phyloP scores from a whole-genome alignment of 2,797 vertebrate species.

The Molossus molossus region DNA sequence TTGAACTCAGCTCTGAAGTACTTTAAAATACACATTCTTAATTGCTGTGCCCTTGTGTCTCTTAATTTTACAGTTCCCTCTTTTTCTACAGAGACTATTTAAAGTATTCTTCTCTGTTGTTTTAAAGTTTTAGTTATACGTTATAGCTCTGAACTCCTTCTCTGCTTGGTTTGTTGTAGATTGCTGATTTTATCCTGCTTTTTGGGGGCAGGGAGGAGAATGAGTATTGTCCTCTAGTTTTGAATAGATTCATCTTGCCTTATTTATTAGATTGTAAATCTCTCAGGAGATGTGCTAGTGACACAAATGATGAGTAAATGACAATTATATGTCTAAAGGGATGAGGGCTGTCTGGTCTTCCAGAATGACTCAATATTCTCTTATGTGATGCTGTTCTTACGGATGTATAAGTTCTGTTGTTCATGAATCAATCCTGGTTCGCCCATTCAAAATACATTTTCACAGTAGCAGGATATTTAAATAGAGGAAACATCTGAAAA shows the following conservation, averaged over 20 bases:
- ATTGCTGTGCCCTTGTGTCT: background rate
- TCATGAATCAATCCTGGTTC: background rate
- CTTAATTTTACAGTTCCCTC: background rate
- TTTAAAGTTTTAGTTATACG: background rate
- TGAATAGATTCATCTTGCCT: background rate
- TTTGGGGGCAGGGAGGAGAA: too few relatives aligned
- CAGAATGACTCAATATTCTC: background rate
- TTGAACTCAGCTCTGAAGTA: background rate
- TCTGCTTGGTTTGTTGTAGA: background rate
- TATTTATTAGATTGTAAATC: background rate
- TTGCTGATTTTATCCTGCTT: background rate
- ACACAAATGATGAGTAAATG: constrained; percentile 29
- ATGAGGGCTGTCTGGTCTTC: background rate
- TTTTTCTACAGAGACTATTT: background rate
- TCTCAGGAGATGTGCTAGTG: background rate
- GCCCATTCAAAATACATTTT: background rate
- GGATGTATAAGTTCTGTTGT: background rate
- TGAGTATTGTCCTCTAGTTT: background rate
- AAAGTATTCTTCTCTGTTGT: background rate
- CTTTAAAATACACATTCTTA: background rate
- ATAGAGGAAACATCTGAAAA: background rate
- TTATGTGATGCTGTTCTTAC: background rate
- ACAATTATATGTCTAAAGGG: background rate
- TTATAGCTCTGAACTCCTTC: background rate
- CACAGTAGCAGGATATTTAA: background rate